These are phyloP conservation scores for Orchesella flavescens DNA, from an alignment of 2,888 invertebrate genomes.

Conservation along the genomic window DNA sequence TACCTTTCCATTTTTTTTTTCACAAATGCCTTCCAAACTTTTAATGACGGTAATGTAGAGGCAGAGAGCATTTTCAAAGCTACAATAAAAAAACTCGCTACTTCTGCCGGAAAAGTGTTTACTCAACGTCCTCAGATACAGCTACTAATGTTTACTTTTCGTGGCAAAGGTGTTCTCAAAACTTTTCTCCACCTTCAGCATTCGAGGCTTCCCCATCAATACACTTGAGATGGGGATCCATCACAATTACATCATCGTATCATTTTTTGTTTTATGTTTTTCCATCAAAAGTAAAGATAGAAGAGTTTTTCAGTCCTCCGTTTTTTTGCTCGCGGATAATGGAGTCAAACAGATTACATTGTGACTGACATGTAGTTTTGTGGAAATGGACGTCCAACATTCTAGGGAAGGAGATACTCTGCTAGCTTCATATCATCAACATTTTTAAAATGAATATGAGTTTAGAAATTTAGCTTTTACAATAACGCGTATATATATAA, in stretches of 20 bases:
- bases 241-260: neutral
- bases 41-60: neutral
- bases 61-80: neutral
- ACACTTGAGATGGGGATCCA: neutral
- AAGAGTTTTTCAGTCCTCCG: neutral
- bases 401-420: neutral
- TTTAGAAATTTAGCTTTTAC: neutral
- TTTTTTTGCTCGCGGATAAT: neutral
- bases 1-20: neutral
- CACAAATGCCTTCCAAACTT: slow-evolving; percentile 16
- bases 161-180: neutral
- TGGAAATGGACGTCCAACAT: slow-evolving; percentile 32
- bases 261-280: neutral
- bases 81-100: slow-evolving; percentile 4
- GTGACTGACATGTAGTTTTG: slow-evolving; percentile 30
- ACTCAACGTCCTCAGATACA: slow-evolving; percentile 20
- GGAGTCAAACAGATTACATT: slow-evolving; percentile 4
- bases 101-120: slow-evolving; percentile 25
- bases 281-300: neutral
- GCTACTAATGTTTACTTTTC: slow-evolving; percentile 23
- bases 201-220: slow-evolving; percentile 10
- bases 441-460: slow-evolving; percentile 22
- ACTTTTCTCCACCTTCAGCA: neutral
- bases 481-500: neutral
- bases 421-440: neutral